phyloP scores from a whole-genome alignment of 2,888 invertebrate species.

The Saturnia japonica region DNA sequence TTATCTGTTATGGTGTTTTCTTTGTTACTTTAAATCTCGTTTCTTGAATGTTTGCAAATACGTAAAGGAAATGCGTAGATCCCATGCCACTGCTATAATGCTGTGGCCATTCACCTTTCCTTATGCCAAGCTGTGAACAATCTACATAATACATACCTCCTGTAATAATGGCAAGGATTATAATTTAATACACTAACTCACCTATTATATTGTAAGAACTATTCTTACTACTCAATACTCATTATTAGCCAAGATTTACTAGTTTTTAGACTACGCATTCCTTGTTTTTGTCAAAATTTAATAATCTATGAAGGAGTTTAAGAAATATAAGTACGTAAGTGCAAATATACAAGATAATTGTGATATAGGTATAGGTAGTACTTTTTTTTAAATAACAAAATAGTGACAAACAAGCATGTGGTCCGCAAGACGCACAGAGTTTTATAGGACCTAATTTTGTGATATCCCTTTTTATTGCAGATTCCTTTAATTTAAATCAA shows the following conservation, averaged over 20 bases:
- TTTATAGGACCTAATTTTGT: no score
- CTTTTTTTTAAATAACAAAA: no score
- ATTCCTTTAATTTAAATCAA: no score
- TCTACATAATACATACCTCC: constrained; percentile 27
- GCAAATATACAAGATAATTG: neutral
- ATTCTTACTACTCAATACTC: neutral
- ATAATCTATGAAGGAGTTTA: neutral
- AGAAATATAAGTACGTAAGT: neutral
- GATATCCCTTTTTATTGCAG: no score
- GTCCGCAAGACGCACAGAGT: no score
- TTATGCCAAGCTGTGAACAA: constrained; percentile 31
- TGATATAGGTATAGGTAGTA: no score
- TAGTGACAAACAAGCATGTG: no score
- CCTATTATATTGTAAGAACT: neutral
- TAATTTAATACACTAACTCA: neutral
- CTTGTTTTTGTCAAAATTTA: neutral
- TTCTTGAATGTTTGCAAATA: constrained; percentile 49
- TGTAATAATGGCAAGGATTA: constrained; percentile 1
- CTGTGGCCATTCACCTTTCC: constrained; percentile 60
- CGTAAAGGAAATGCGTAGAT: constrained; percentile 53
- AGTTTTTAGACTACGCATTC: neutral
- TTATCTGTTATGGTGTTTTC: constrained; percentile 24
- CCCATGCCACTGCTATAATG: constrained; percentile 45
- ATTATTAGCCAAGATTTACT: no score
- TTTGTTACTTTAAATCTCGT: constrained; percentile 28